Base-by-base conservation (phyloP, 2,113 vertebrate genomes). In the Carollia perspicillata region DNA sequence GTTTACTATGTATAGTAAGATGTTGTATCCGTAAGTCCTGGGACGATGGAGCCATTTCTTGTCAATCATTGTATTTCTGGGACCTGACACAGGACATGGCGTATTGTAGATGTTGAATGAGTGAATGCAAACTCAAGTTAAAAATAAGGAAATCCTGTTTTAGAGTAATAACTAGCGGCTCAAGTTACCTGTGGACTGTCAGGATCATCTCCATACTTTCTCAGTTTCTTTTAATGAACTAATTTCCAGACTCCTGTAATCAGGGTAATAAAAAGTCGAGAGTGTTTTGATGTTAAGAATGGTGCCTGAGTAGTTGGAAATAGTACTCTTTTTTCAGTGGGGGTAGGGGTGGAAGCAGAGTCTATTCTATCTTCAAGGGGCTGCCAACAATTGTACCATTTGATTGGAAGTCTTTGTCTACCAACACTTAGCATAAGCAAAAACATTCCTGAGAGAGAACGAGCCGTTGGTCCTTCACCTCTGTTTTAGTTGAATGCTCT, bases 401-500 rank as follows among this genome's bases (percentile, higher is more conserved):
- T 78, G 28, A 49, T 87, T 11, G 49, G 94, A 88, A 80, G 26
- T 44, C 65, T 20, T 86, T 47, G 30, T 89, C 30, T 14, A 22
- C 20, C 5, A n/a, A 49, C 16, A 55, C 30, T 33, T 40, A 60
- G 49, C 18, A 44, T 14, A 30, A 37, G 49, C 37, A 14, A 28
- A 69, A 16, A 60, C 35, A n/a, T 51, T 79, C 65, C 80, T 44
- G 35, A 60, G 58, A 66, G 66, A 84, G 77, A 95, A 66, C 1
- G 26, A 92, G 28, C 42, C 84, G 49, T 72, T 47, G 40, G 17
- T 44, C 40, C 60, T 81, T 30, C 28, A 90, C 18, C n/a, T 65
- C 58, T 84, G 69, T 92, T 89, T 95, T 84, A 33, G 90, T 96
- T 78, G 75, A 92, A 72, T 90, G 85, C 49, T 28, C 55, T 53